These are phyloP conservation scores for Conus betulinus DNA, from an alignment of 1,140 invertebrate genomes.

Conservation along the genomic window DNA sequence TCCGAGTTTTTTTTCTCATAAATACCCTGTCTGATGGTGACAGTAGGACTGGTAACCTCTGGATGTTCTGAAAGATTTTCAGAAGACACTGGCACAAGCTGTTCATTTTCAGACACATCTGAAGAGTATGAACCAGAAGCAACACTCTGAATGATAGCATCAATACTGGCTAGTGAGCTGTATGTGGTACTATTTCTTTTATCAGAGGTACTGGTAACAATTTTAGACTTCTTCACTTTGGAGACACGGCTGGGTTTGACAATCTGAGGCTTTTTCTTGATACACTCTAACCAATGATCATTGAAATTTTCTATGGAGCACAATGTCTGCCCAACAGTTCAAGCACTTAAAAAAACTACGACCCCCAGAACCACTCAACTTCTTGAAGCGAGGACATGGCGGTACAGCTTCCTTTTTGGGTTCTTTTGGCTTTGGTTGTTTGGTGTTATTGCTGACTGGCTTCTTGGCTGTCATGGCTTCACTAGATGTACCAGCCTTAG, in stretches of 20 bases:
- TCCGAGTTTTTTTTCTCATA: neutral
- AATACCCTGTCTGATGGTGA: neutral
- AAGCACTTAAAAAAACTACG: conserved; percentile 50
- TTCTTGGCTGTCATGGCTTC: neutral
- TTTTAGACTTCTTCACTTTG: conserved; percentile 11
- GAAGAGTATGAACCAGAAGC: neutral
- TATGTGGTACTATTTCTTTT: neutral
- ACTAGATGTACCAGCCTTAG: neutral
- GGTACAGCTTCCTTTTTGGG: neutral
- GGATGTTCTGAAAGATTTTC: neutral
- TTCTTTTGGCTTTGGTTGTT: neutral
- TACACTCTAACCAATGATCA: conserved; percentile 45
- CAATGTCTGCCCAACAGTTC: conserved; percentile 43
- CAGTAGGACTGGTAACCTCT: neutral
- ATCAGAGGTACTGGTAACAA: neutral
- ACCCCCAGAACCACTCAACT: conserved; percentile 46
- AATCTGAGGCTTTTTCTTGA: conserved; percentile 33
- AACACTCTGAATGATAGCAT: neutral
- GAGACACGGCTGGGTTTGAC: neutral
- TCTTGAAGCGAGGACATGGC: conserved; percentile 29
- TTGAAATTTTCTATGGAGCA: conserved; percentile 44
- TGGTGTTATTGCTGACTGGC: neutral
- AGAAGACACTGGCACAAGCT: neutral
- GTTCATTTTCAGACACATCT: neutral
- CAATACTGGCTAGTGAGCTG: neutral